Evolutionary conservation across 1,140 invertebrate genomes (phyloP), one percentile per base, ranked within the genome.

Genomic region (Nomia melanderi): DNA sequence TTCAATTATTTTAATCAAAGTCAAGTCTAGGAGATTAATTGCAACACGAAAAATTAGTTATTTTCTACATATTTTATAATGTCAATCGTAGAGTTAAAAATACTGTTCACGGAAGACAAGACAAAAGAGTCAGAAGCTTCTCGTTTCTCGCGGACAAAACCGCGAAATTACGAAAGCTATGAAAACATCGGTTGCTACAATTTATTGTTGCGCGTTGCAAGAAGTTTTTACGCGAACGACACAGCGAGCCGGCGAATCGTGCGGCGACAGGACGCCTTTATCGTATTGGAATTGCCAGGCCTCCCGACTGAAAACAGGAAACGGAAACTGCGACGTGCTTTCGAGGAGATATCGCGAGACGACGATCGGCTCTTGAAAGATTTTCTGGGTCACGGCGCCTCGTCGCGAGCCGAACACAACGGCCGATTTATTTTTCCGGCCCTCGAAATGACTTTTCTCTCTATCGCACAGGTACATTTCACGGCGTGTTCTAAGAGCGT

Each of bases 291-390:
- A 73, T 73, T 64, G 69, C 27, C 54, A 62, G 29, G 31, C 54
- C 65, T 70, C 70, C n/a, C 23, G 64, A 14, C 20, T 71, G 57
- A 78, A 85, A 78, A 87, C 86, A 86, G 87, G 85, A 87, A 88
- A 81, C 87, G 86, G 86, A 88, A 83, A 50, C 78, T 41, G 29
- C 85, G 71, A 63, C 79, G 81, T 63, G 62, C 67, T 84, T 83
- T 78, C n/a, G 69, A 41, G 39, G 44, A 53, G 81, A 86, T 87
- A 87, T 79, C 75, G 69, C 60, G 67, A 71, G 72, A 73, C 41
- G 57, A 50, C 54, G 57, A 66, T 57, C 59, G 63, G 27, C 39
- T 77, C 69, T 53, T 25, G 53, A 39, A 23, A 7, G 17, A 20
- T 80, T 84, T 83, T 84, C 73, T 80, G 44, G 78, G 77, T 80